Evolutionary conservation across 2,113 vertebrate species (phyloP).

Genomic region (Vidua macroura): DNA sequence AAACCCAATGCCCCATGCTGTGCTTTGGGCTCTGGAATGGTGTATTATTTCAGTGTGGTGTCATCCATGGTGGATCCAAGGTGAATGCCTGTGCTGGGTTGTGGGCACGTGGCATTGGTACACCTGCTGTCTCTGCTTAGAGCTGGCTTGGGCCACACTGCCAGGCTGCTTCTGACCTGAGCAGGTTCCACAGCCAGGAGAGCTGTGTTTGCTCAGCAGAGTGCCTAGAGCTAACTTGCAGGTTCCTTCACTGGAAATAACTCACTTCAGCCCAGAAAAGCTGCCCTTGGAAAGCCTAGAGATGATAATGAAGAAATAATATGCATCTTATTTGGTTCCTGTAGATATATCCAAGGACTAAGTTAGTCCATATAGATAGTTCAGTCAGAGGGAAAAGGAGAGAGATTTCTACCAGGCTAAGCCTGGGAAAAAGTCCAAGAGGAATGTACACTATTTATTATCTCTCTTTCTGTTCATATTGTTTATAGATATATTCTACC

Average conservation of each 20-base stretch:
- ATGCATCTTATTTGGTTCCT: neutral
- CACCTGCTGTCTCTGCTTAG: neutral
- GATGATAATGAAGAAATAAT: rapidly evolving
- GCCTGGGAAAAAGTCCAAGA: too few species aligned
- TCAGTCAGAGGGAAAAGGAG: too few species aligned
- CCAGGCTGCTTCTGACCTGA: neutral
- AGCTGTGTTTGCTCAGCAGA: neutral
- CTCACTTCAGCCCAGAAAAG: neutral
- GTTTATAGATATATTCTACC: too few species aligned
- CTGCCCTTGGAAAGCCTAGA: neutral
- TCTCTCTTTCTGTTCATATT: too few species aligned
- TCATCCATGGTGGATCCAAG: neutral
- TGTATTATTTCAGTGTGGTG: neutral
- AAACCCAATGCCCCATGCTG: neutral
- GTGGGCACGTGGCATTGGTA: rapidly evolving
- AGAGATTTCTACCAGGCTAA: too few species aligned
- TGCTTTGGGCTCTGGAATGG: neutral
- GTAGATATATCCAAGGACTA: neutral
- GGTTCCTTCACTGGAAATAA: neutral
- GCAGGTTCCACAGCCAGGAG: neutral
- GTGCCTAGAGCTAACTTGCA: neutral
- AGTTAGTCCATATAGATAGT: neutral
- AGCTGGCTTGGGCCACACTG: neutral
- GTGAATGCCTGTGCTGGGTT: neutral
- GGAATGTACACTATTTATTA: too few species aligned